Percentiles rank a stretch among this genome's conserved stretches.
phyloP scores from a whole-genome alignment of 2,888 invertebrate species.

The Reticulitermes lucifugus region DNA sequence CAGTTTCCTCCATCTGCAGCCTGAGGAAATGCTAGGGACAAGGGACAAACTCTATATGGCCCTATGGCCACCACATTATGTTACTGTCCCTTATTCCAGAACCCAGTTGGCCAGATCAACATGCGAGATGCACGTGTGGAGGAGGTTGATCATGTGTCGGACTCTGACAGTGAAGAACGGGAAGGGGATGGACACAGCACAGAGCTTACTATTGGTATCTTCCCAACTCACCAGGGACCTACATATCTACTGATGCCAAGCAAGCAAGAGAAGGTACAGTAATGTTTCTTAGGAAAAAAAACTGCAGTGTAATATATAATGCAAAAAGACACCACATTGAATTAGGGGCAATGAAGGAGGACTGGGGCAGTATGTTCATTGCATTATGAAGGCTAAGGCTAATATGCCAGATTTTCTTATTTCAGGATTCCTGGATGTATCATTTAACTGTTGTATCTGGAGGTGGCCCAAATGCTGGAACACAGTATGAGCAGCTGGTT shows the following conservation, averaged over 20 bases:
- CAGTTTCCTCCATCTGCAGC: too few relatives aligned
- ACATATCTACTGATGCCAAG: constrained; percentile 93
- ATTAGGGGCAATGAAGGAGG: too few relatives aligned
- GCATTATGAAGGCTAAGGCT: too few relatives aligned
- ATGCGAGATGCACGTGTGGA: constrained; percentile 96
- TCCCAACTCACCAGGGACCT: constrained; percentile 92
- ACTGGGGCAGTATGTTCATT: too few relatives aligned
- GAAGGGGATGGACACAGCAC: constrained; percentile 78
- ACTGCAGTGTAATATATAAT: too few relatives aligned
- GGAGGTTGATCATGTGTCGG: constrained; percentile 93
- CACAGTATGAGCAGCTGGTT: constrained; percentile 95
- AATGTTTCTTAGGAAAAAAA: not conserved
- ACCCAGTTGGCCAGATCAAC: constrained; percentile 94
- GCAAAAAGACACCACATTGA: too few relatives aligned
- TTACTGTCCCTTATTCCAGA: constrained; percentile 67
- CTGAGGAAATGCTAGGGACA: too few relatives aligned
- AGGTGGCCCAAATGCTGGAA: constrained; percentile 91
- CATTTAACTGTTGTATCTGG: constrained; percentile 91
- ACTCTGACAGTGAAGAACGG: constrained; percentile 90
- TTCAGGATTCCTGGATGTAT: constrained; percentile 71
- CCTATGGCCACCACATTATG: not conserved
- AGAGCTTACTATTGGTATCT: constrained; percentile 90
- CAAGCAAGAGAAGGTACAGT: constrained; percentile 86
- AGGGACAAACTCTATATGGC: too few relatives aligned
- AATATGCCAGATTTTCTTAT: constrained; percentile 29